Conservation (phyloP, 2,797 vertebrate species). For the Scarus forsteni region DNA sequence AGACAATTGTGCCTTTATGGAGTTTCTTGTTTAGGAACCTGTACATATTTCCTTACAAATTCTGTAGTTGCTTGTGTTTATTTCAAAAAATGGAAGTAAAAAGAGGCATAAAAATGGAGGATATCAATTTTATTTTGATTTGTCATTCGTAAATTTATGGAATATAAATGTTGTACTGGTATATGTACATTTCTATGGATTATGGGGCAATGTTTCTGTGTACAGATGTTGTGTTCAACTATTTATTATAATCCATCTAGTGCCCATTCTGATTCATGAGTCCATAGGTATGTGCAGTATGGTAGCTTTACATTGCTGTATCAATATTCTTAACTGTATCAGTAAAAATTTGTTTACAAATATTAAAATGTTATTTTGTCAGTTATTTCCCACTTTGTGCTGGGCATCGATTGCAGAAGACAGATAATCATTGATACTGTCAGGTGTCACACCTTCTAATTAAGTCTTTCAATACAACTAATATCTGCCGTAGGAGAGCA, state of each 20-base stretch:
- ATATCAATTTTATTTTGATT: slow-evolving; percentile 83
- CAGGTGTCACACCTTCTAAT: too few relatives aligned
- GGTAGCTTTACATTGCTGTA: slow-evolving; percentile 96
- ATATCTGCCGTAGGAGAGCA: too few relatives aligned
- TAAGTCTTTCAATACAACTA: too few relatives aligned
- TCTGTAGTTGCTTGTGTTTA: slow-evolving; percentile 94
- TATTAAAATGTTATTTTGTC: slow-evolving; percentile 54
- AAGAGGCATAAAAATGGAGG: slow-evolving; percentile 64
- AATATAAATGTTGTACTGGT: slow-evolving; percentile 97
- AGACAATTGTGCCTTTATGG: slow-evolving; percentile 99
- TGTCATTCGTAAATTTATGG: slow-evolving; percentile 86
- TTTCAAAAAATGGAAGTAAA: slow-evolving; percentile 79
- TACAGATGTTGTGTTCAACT: slow-evolving; percentile 98
- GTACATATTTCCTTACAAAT: slow-evolving; percentile 94
- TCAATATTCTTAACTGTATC: slow-evolving; percentile 96
- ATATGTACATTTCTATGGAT: slow-evolving; percentile 97
- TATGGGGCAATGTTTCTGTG: slow-evolving; percentile 93
- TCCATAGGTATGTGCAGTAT: slow-evolving; percentile 93
- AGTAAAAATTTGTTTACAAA: slow-evolving; percentile 99
- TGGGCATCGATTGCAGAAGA: neutral
- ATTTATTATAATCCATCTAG: slow-evolving; percentile 99
- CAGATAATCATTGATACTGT: neutral
- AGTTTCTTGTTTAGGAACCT: slow-evolving; percentile 95
- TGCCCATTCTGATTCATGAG: slow-evolving; percentile 92
- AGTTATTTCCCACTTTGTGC: slow-evolving; percentile 25